Base-by-base conservation (phyloP, 2,113 vertebrate species). In the Sinocyclocheilus rhinocerous region DNA sequence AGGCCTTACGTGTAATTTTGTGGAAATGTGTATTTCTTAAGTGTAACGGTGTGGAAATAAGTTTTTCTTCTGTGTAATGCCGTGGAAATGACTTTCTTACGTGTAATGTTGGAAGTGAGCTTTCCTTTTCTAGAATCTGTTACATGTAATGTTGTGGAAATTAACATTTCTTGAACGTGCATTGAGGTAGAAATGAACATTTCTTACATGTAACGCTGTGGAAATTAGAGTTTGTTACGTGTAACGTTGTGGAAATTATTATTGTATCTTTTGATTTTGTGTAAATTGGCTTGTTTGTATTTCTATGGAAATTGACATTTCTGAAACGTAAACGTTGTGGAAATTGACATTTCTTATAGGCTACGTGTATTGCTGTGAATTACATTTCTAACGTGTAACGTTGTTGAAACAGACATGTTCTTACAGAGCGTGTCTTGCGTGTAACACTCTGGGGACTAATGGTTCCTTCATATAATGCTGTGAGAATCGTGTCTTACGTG, bases 141-240 rank as follows among this genome's bases (percentile, higher is more conserved):
- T 45, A 45, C 42, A 10, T 2, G 48, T 15, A 50, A 15, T 1
- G 48, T 13, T 50, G 48, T 15, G 48, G 12, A 50, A 50, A 50
- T 15, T 0, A 2, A 15, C 4, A 15, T 50, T 50, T 50, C 12
- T 15, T 50, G 39, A 6, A 15, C 12, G 11, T 50, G 48, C 12
- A 52, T 29, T 52, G 36, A 36, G 36, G 50, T 55, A 20, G 12
- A 45, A n/a, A 80, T 50, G 10, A 24, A 39, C 77, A 3, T 10
- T 91, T 96, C 97, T 97, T 96, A 97, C 96, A 96, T 97, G 94
- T 96, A 96, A 87, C 96, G 96, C 94, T 97, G 97, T 0, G 96
- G 97, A 88, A 98, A 98, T 78, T 94, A 70, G 33, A 15, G 6
- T 69, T 18, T 16, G 0, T 69, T 69, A 7, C 16, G 0, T 22